These are phyloP conservation scores for Bombus vancouverensis DNA, from an alignment of 1,140 invertebrate genomes.

Conservation along the genomic window DNA sequence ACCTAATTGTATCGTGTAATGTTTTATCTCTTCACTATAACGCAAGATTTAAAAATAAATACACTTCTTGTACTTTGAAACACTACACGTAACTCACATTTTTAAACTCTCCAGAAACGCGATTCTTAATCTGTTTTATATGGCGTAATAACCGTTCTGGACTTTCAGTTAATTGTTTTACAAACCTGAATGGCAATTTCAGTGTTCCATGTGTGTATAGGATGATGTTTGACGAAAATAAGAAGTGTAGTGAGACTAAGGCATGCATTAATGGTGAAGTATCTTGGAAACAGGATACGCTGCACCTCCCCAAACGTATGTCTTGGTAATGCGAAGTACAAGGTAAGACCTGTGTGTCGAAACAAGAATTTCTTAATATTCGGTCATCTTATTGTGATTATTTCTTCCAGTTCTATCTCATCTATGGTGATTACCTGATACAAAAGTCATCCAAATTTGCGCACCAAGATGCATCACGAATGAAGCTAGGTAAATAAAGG, in stretches of 20 bases:
- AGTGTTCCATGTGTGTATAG: conserved; percentile 76
- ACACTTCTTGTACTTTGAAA: neutral
- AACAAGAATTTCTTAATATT: neutral
- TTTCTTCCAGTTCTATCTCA: neutral
- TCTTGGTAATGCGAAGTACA: conserved; percentile 91
- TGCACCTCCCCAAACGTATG: conserved; percentile 93
- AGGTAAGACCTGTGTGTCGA: conserved; percentile 86
- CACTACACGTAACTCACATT: neutral
- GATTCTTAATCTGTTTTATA: neutral
- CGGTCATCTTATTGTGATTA: too few species aligned
- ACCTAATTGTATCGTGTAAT: neutral
- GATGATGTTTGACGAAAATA: conserved; percentile 85
- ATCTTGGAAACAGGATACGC: conserved; percentile 92
- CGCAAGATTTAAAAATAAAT: too few species aligned
- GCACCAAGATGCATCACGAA: conserved; percentile 91
- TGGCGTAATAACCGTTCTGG: neutral
- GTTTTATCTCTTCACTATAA: neutral
- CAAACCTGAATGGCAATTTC: conserved; percentile 81
- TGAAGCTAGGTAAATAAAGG: conserved; percentile 87
- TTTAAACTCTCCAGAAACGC: too few species aligned
- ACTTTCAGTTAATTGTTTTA: neutral
- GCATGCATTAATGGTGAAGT: conserved; percentile 90
- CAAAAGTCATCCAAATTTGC: conserved; percentile 95
- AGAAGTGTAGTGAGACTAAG: conserved; percentile 89
- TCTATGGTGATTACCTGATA: conserved; percentile 86